Evolutionary conservation across 1,140 invertebrate genomes (phyloP), one percentile per base, ranked within the genome.

Genomic region (Calephelis virginiensis): DNA sequence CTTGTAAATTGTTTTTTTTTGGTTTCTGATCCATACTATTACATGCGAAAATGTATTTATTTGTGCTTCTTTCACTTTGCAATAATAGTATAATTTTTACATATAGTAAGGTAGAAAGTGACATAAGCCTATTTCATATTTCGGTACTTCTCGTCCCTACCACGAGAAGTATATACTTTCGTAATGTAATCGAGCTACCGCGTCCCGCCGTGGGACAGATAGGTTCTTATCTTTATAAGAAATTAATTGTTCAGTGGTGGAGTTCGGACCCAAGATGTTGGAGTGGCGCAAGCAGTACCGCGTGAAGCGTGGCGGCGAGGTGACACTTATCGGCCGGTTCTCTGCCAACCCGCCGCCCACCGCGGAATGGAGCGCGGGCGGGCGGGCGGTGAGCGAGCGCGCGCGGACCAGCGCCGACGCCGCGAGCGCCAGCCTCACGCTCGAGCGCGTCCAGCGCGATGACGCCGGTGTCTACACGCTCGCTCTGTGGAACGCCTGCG

Each of bases 311-410:
- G 94, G 94, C 9, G 93, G 94, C 59, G 95, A 96, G 76, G 92
- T 95, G 3, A 94, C 93, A 3, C 91, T 97, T 49, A 92, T 91
- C 53, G 93, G 97, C n/a, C 94, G 94, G 76, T 97, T 94, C 83
- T 93, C 93, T 12, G 95, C 94, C 8, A 92, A 93, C 6, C 95
- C 96, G 40, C 92, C 92, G 71, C 96, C 96, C 4, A 93, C 92
- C 67, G 95, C 94, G 66, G 94, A 95, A 90, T 97, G 96, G 96
- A 93, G 92, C 13, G 94, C 95, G 75, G 92, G 93, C 13, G 5
- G 14, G 13, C 6, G 5, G 1, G 49, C 11, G 49, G 14, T 9
- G 13, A n/a, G n/a, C n/a, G 1, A n/a, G 47, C 8, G 48, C 13
- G 13, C 5, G 13, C 49, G 49, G 14, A 8, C 13, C 10, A 9